phyloP scores from a whole-genome alignment of 2,113 vertebrate genomes.

The Anarrhichthys ocellatus region DNA sequence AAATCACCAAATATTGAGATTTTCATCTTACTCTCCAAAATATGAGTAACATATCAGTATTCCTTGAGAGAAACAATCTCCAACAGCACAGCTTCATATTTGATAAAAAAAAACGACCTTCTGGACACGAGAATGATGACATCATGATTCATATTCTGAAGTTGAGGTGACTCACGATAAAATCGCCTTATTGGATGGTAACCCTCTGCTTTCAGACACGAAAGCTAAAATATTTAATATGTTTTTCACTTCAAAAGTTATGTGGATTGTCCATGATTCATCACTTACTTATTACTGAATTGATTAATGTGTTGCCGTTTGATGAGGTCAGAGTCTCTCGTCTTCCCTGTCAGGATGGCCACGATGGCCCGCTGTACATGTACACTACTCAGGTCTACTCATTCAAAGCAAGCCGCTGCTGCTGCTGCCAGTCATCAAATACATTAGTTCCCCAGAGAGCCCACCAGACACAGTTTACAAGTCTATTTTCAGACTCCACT shows the following conservation, averaged over 20 bases:
- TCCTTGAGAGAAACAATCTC: constrained; percentile 9
- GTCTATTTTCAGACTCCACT: neutral
- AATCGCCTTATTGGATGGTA: neutral
- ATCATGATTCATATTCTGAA: constrained; percentile 3
- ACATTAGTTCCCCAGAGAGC: neutral
- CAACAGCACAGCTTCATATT: neutral
- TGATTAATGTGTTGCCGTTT: neutral
- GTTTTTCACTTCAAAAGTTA: neutral
- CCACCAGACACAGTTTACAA: neutral
- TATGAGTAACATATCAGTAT: constrained; percentile 21
- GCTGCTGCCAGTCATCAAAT: constrained; percentile 1
- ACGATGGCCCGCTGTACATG: neutral
- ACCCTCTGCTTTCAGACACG: neutral
- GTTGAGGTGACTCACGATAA: constrained; percentile 8
- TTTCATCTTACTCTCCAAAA: constrained; percentile 20
- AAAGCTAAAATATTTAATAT: neutral
- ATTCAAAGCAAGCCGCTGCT: neutral
- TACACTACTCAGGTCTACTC: constrained; percentile 3
- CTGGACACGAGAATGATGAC: constrained; percentile 15
- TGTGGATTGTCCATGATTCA: constrained; percentile 8
- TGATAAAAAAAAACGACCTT: constrained; percentile 16
- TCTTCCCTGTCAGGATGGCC: neutral
- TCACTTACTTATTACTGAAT: constrained; percentile 4
- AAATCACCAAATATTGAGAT: constrained; percentile 1
- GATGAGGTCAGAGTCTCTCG: neutral